Evolutionary conservation across 2,888 invertebrate species (phyloP).

Genomic region (Aspidiotus rigidus): DNA sequence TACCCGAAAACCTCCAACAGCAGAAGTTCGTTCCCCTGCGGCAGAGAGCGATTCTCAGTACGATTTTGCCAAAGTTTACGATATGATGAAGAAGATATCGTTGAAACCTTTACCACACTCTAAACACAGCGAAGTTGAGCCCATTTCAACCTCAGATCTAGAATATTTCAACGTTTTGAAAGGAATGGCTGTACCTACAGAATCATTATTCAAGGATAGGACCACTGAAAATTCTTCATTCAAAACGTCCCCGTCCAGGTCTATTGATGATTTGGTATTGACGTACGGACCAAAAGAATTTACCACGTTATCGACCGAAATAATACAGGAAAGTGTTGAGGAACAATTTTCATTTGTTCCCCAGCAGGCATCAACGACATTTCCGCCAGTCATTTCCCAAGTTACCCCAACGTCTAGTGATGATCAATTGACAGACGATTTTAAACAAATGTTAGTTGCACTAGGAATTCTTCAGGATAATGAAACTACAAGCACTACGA

Average conservation of each 20-base stretch:
- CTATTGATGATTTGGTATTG: neutral
- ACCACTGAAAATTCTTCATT: neutral
- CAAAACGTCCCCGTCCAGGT: neutral
- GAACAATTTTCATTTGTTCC: neutral
- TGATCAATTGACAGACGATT: slow-evolving; percentile 39
- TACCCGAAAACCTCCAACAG: no score
- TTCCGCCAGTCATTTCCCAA: neutral
- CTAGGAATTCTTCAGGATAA: slow-evolving; percentile 43
- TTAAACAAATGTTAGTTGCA: slow-evolving; percentile 45
- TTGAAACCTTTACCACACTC: slow-evolving; percentile 15
- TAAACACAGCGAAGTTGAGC: neutral
- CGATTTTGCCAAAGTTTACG: slow-evolving; percentile 13
- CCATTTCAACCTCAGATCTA: neutral
- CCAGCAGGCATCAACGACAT: neutral
- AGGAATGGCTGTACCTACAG: neutral
- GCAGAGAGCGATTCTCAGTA: slow-evolving; percentile 25
- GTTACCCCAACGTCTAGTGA: neutral
- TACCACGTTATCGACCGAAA: neutral
- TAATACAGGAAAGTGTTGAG: neutral
- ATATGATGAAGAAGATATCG: slow-evolving; percentile 20
- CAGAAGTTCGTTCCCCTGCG: no score
- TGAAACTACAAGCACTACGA: slow-evolving; percentile 7
- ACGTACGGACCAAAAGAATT: neutral
- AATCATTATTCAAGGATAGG: neutral
- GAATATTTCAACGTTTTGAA: slow-evolving; percentile 8